Evolutionary conservation across 2,797 vertebrate genomes (phyloP), one percentile per base, ranked within the genome.

Genomic region (Myripristis murdjan): DNA sequence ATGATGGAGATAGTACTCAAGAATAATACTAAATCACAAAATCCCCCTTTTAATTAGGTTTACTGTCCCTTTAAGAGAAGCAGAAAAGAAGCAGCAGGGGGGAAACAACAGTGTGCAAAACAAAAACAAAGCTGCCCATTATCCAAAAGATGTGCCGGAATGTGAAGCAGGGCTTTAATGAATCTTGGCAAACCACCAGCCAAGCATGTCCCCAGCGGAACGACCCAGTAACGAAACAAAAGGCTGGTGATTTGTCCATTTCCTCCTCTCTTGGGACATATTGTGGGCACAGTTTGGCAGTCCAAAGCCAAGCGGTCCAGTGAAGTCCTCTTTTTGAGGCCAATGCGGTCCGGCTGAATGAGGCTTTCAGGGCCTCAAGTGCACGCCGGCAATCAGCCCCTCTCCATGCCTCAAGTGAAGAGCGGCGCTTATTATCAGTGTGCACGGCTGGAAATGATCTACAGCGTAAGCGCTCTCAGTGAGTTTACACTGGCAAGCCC

Each of bases 161-260:
- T 69, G 78, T 62, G 62, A 68, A 65, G 66, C 64, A 6, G 35
- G 47, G 74, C 64, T 76, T 84, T 78, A 84, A 89, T 83, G 81
- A 73, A 73, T 69, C 57, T 51, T 86, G 81, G 80, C 87, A 62
- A 39, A 37, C 22, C 55, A 74, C 77, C 84, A 83, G 60, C 22
- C 8, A 56, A 75, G 54, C 37, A 26, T 44, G 75, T 86, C 81
- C 62, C 47, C 43, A 8, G 71, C 47, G 75, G 82, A 87, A 70
- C 37, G 64, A 73, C 76, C 81, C 39, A 70, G 64, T 61, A 76
- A 79, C 43, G 2, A 60, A 82, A 89, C 77, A 86, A 88, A 91
- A 65, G 74, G 74, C n/a, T 1, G 46, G n/a, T 15, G 65, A 82
- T 77, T 78, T 80, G 70, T 77, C 66, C 24, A 3, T 70, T 66